These are phyloP conservation scores for Erannis defoliaria DNA, from an alignment of 2,888 invertebrate species.

Conservation along the genomic window DNA sequence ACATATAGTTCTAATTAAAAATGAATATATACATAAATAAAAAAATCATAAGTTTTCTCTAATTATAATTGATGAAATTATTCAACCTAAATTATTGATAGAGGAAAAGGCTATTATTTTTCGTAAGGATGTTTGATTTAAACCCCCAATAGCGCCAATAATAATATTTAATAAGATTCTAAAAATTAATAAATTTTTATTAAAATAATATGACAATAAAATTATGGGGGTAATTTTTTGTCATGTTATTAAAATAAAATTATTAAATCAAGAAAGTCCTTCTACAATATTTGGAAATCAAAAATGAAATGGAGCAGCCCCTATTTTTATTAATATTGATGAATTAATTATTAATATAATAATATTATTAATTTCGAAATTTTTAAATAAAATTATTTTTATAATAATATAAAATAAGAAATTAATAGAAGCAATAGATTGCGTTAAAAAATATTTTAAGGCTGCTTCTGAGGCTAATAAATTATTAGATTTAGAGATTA, in stretches of 20 bases:
- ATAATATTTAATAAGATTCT: conserved; percentile 77
- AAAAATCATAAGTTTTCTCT: conserved; percentile 78
- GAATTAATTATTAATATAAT: conserved; percentile 69
- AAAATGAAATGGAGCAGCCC: conserved; percentile 86
- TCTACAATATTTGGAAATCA: conserved; percentile 88
- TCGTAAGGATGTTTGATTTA: conserved; percentile 85
- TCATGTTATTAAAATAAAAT: conserved; percentile 86
- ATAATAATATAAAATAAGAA: conserved; percentile 81
- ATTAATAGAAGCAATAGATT: conserved; percentile 86
- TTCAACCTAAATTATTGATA: conserved; percentile 88
- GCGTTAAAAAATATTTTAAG: conserved; percentile 87
- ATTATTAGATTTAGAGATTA: conserved; percentile 83
- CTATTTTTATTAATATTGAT: conserved; percentile 84
- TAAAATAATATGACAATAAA: conserved; percentile 79
- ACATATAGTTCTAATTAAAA: conserved; percentile 77
- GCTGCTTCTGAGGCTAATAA: conserved; percentile 83
- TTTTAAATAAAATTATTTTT: conserved; percentile 69
- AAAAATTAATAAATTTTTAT: conserved; percentile 72
- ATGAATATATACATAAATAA: conserved; percentile 77
- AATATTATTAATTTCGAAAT: conserved; percentile 63
- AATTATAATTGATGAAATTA: conserved; percentile 75
- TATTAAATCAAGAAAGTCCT: conserved; percentile 86
- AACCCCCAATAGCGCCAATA: conserved; percentile 81
- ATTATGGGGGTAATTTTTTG: conserved; percentile 89
- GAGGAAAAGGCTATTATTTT: conserved; percentile 88